Base-by-base conservation (phyloP, 2,113 vertebrate species). In the Triplophysa siluroides region DNA sequence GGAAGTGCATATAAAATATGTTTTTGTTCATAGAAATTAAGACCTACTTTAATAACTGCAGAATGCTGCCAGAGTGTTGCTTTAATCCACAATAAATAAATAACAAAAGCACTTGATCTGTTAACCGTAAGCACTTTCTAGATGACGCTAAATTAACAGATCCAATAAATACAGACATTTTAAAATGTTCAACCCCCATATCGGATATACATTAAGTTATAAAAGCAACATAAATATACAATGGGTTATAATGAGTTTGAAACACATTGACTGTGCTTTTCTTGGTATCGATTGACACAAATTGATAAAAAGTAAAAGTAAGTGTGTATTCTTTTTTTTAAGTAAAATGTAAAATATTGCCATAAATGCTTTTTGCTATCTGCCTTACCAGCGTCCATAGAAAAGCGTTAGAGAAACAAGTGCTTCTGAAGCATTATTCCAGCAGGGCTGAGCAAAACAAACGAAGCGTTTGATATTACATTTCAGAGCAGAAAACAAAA, bases 401-500 rank as follows among this genome's bases (percentile, higher is more conserved):
- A 24, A 68, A 11, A 45, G 8, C 33, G 47, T 69, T 47, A 47
- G 21, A 23, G 8, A 21, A 47, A 45, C n/a, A 13, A 67, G n/a
- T 58, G 6, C 19, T 21, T 56, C 5, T 56, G 7, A 56, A 8
- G 19, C 8, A n/a, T 21, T n/a, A 6, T 43, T 10, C 63, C 29
- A 56, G 12, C 52, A 21, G 24, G 29, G 21, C 7, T 1, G 33
- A 41, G 13, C 18, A 60, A 16, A 43, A 23, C 54, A 43, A 73
- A 73, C 1, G 19, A 61, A 11, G n/a, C 54, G 38, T 50, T 21
- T 73, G 54, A 73, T 26, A 63, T 75, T 23, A 47, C 21, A 18
- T 63, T 63, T 76, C 41, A 63, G 47, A 45, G 18, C 10, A 62
- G 62, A 26, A 26, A 29, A 73, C 19, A 65, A 63, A 80, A 76